Base-by-base conservation (phyloP, 1,140 invertebrate species). In the Caenorhabditis brenneri region DNA sequence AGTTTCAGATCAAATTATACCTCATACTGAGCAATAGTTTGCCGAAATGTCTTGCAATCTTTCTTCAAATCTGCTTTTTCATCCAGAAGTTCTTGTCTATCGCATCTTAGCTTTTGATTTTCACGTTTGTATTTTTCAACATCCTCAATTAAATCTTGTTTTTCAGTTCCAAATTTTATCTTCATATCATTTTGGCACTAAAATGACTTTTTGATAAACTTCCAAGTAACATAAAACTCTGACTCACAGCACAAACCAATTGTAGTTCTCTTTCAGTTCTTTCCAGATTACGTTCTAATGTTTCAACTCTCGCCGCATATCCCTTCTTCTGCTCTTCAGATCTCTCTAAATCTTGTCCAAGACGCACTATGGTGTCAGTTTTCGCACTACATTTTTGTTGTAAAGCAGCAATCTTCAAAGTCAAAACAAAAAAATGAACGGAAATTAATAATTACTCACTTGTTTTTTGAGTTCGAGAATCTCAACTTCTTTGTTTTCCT, bases 1-100 rank as follows among this genome's bases (percentile, higher is more conserved):
- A 51, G 5, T 51, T 19, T 19, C 15, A 51, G n/a, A 19, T 51
- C 5, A n/a, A 51, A 19, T 6, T 19, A 19, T 69, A 85, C 84
- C 51, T 85, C 79, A 81, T 24, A 58, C 42, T 85, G 84, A 1
- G 84, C 84, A 39, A 85, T 80, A 7, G 58, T 60, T 31, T 85
- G 84, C 46, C 84, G 24, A 33, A 81, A 85, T 9, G 82, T 58
- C 78, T 85, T 85, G 53, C 84, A 85, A 29, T 85, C 84, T 33
- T 85, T 85, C 48, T 85, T 82, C 24, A 81, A 80, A 31, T 85
- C 84, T 10, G 36, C 16, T 48, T 81, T 81, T 24, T 85, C 80
- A 22, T 82, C 79, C 48, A 46, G 7, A 10, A 85, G 39, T 69
- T 85, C 60, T 31, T 53, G 55, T 15, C 58, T 80, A 15, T 84